Evolutionary conservation across 2,888 invertebrate genomes (phyloP), one percentile per base, ranked within the genome.

Genomic region (Leptopilina syphax): DNA sequence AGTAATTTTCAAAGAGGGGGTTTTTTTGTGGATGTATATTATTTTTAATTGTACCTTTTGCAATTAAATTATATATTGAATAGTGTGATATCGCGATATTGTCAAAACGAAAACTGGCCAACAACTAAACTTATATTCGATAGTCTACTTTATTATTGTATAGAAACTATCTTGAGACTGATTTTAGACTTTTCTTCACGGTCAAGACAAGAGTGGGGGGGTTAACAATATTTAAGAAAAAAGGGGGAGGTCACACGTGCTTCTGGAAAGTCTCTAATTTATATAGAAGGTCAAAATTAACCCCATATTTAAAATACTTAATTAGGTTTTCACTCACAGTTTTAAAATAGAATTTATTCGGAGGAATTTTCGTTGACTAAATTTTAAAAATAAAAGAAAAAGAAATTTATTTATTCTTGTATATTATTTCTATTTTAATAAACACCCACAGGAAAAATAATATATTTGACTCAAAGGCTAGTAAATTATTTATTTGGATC

Each of bases 61-160:
- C 13, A n/a, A 73, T 73, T n/a, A 73, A 73, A 73, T 73, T 57
- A 73, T 73, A 73, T 34, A 73, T n/a, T 34, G 41, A 73, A 57
- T 54, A 54, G 50, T 70, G 13, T 13, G 54, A 70, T 54, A 34
- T 73, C 57, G 10, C 41, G 57, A 88, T 86, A 88, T 86, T 88
- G 90, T 88, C 90, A 90, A 90, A 90, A 89, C 87, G 86, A 83
- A 87, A 82, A 84, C 87, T 86, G 84, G 89, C 90, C 88, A 89
- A 88, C 89, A 85, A 89, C 90, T 89, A 87, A 89, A 83, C 84
- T 83, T 86, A 85, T 85, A 85, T 85, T 83, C 70, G 83, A 80
- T 79, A 76, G 65, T 78, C 79, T 86, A 88, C 87, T 87, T 88
- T 87, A 86, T 88, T 88, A 90, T 90, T 86, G 87, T 50, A 7